Base-by-base conservation (phyloP, 2,113 vertebrate species). In the Tetrao urogallus region DNA sequence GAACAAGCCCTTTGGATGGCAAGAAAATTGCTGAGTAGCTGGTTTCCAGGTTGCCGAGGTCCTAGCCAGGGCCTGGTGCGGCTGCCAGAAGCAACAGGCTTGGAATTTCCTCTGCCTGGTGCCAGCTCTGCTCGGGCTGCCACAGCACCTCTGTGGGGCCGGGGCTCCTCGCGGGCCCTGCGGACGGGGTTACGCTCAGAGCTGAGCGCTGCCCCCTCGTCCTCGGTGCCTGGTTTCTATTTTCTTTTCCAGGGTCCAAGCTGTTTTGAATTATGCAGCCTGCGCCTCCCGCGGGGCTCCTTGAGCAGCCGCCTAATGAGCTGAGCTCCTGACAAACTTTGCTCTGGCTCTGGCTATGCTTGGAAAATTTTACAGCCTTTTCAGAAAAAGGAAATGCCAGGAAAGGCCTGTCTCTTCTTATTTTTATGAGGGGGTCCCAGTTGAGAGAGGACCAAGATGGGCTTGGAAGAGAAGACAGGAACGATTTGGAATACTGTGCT, bases 61-160 rank as follows among this genome's bases (percentile, higher is more conserved):
- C 89, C 90, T 89, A 87, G 94, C 96, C 96, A 94, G 88, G 92
- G 88, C 89, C 60, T 0, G 2, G 69, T 6, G 9, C 3, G 15
- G 81, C 95, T 97, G 97, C 96, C 97, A 97, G 97, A 97, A 97
- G 96, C 96, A 97, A 97, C 96, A 97, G 94, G 86, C 92, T 91
- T 96, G 97, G 97, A 97, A 97, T 97, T 97, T 97, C 96, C 97
- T 97, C 86, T 0, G 76, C 81, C 73, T 40, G 42, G 73, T 97
- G 97, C 97, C 97, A 97, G 92, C 94, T 95, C 89, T 74, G 78
- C 86, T 97, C 45, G 70, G 93, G 90, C 93, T 88, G 96, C 96
- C 34, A 4, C 90, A 75, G 93, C 88, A 82, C 88, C 85, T 94
- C 89, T 86, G 85, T 74, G 93, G 79, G 85, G 72, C 88, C 2